A percentile compares a stretch with the other conserved stretches of the same genome.
Evolutionary conservation across 35 echinoderm and acorn worm genomes (phyloP).

Genomic region (Ophiothrix spiculata): DNA sequence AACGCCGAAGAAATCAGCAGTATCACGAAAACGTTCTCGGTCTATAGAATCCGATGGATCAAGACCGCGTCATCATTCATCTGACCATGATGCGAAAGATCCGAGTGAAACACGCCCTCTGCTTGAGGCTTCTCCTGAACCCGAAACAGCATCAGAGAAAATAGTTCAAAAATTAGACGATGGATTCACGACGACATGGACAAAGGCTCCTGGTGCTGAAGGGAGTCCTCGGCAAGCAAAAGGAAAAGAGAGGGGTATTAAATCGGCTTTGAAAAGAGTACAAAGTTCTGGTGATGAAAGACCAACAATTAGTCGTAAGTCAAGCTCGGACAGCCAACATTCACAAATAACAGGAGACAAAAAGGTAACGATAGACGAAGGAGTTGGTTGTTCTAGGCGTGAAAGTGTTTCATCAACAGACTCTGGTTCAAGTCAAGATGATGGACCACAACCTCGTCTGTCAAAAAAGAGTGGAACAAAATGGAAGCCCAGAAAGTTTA

Average conservation of each 20-base stretch:
- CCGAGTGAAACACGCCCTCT: conserved; percentile 50
- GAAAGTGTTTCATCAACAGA: conserved; percentile 47
- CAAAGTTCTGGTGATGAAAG: conserved; percentile 50
- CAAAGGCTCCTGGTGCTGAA: conserved; percentile 40
- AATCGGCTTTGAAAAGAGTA: conserved; percentile 37
- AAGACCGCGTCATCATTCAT: conserved; percentile 10
- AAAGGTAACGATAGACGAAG: conserved; percentile 48
- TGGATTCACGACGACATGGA: conserved; percentile 88
- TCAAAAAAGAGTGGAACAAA: conserved; percentile 51
- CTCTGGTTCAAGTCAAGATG: conserved; percentile 26
- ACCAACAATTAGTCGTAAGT: conserved; percentile 24
- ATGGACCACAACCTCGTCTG: conserved; percentile 38
- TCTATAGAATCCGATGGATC: conserved; percentile 7
- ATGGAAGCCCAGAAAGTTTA: conserved; percentile 46
- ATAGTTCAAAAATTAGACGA: conserved; percentile 84
- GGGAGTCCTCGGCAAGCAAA: neutral
- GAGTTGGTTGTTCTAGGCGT: neutral
- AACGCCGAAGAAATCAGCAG: neutral
- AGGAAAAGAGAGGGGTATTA: conserved; percentile 11
- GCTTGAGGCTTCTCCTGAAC: conserved; percentile 41
- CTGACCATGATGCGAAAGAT: conserved; percentile 59
- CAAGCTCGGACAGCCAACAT: conserved; percentile 36
- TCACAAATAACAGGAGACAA: conserved; percentile 8
- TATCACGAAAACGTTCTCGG: neutral
- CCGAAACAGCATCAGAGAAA: conserved; percentile 35